phyloP scores from a whole-genome alignment of 2,888 invertebrate genomes.

The Escarpia spicata region DNA sequence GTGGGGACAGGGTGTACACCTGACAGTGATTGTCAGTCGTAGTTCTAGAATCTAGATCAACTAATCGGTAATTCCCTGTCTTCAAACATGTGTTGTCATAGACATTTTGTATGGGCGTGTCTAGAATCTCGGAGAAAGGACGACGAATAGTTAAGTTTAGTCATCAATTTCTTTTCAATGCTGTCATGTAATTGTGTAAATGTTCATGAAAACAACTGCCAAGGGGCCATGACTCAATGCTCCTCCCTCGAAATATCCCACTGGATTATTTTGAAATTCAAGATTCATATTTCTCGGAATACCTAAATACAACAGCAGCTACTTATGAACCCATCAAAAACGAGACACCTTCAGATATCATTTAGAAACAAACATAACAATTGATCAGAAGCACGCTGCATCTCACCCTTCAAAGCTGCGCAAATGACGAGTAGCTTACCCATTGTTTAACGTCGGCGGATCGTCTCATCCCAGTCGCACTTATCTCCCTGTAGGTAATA shows the following conservation, averaged over 20 bases:
- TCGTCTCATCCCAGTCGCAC: neutral
- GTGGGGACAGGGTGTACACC: neutral
- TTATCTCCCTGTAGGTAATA: constrained; percentile 5
- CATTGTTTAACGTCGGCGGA: neutral
- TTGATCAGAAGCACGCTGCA: neutral
- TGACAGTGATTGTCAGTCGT: neutral
- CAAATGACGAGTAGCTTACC: neutral
- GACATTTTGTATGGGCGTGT: too few relatives aligned
- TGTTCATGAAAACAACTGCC: too few relatives aligned
- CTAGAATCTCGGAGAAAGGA: too few relatives aligned
- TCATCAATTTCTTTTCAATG: too few relatives aligned
- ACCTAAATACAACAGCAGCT: neutral
- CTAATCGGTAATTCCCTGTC: neutral
- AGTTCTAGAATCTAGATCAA: neutral
- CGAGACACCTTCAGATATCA: neutral
- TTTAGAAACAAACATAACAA: neutral
- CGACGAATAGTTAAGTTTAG: too few relatives aligned
- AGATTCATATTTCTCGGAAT: neutral
- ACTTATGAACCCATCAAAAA: neutral
- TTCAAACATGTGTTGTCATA: neutral
- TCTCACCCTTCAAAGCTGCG: neutral
- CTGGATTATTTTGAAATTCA: neutral
- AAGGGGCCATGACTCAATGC: too few relatives aligned
- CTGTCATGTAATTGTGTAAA: too few relatives aligned
- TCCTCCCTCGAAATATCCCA: neutral